Conservation (phyloP, 2,888 invertebrate species). For the Ashinkailepas kermadecensis region DNA sequence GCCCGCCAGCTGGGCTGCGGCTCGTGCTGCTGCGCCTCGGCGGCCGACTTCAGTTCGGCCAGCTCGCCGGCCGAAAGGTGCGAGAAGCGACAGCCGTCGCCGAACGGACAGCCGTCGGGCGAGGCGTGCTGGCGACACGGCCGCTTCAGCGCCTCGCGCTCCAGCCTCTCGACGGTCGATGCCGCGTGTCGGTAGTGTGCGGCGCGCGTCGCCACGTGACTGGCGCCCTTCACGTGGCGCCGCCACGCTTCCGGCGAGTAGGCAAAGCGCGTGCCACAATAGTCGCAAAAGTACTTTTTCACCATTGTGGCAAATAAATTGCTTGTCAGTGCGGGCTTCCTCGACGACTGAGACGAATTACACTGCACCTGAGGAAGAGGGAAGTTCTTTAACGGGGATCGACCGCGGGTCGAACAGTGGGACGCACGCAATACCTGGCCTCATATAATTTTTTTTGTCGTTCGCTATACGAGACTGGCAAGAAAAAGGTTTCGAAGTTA, state of each 20-base stretch:
- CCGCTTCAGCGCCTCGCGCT: background rate
- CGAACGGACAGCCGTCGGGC: background rate
- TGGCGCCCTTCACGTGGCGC: background rate
- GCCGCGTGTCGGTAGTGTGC: background rate
- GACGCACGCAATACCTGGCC: too few species aligned
- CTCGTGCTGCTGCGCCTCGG: background rate
- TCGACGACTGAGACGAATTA: too few species aligned
- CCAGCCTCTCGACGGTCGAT: background rate
- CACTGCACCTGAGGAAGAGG: too few species aligned
- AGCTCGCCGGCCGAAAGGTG: background rate
- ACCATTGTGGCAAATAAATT: background rate
- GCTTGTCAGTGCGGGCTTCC: too few species aligned
- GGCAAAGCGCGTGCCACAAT: background rate
- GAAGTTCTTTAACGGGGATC: too few species aligned
- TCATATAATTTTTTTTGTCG: too few species aligned
- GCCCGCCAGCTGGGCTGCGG: background rate
- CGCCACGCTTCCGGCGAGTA: constrained; percentile 10
- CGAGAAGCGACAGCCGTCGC: background rate
- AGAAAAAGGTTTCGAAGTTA: too few species aligned
- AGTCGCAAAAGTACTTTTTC: constrained; percentile 6
- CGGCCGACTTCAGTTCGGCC: background rate
- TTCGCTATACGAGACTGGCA: too few species aligned
- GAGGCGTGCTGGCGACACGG: background rate
- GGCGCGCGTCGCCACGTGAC: background rate
- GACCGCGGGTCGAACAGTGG: too few species aligned